Evolutionary conservation across 1,140 invertebrate species (phyloP).

Genomic region (Lordiphosa stackelbergi): DNA sequence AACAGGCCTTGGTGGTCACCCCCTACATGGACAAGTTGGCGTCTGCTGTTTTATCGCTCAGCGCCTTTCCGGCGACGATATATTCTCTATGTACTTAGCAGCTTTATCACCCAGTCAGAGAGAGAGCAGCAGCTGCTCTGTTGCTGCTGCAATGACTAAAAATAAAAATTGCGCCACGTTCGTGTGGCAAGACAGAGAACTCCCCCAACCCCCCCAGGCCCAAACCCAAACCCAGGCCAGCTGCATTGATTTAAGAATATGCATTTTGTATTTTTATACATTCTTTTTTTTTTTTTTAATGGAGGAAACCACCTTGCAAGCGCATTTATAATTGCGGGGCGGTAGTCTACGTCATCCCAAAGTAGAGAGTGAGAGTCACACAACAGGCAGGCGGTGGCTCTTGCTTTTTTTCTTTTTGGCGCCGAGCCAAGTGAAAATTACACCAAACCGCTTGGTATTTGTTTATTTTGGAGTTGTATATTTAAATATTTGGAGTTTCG

Average conservation of each 20-base stretch:
- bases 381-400: conserved; percentile 29
- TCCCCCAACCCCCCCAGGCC: neutral
- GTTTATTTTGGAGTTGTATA: no score
- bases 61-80: no score
- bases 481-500: no score
- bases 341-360: no score
- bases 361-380: conserved; percentile 8
- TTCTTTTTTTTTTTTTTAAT: conserved; percentile 36
- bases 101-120: conserved; percentile 13
- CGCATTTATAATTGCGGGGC: no score
- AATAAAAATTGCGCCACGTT: conserved; percentile 40
- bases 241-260: conserved; percentile 38
- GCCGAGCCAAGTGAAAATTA: conserved; percentile 22
- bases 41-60: no score
- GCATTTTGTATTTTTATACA: conserved; percentile 26
- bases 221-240: conserved; percentile 7
- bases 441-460: no score
- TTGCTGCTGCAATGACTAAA: conserved; percentile 42
- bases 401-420: conserved; percentile 17
- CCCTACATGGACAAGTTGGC: no score
- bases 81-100: conserved; percentile 4
- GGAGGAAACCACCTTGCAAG: conserved; percentile 40
- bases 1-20: no score
- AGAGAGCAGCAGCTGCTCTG: conserved; percentile 22
- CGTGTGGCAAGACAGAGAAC: conserved; percentile 9